Percentiles rank a stretch among this genome's conserved stretches.
phyloP scores from a whole-genome alignment of 2,797 vertebrate species.

The Setipinna tenuifilis region DNA sequence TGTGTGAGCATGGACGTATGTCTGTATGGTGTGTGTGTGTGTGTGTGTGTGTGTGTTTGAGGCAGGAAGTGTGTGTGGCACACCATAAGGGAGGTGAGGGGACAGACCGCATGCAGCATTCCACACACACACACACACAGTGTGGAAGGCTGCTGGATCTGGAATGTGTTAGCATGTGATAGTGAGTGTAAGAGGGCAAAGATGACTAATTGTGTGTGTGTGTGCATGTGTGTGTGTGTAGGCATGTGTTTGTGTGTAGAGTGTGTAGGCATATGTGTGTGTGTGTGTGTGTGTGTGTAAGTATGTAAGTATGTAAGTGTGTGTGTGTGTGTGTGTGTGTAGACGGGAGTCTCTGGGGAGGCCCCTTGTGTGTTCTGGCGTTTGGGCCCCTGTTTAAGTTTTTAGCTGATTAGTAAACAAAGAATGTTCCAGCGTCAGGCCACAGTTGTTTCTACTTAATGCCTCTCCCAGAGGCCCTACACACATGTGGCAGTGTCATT shows the following conservation, averaged over 20 bases:
- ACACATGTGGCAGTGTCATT: neutral
- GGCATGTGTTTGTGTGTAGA: constrained; percentile 42
- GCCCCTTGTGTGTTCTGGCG: constrained; percentile 21
- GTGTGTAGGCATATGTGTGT: constrained; percentile 22
- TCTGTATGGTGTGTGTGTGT: no score
- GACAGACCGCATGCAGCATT: constrained; percentile 26
- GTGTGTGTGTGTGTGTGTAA: constrained; percentile 2
- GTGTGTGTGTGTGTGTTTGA: neutral
- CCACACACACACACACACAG: constrained; percentile 27
- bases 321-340: neutral
- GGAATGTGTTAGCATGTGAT: constrained; percentile 54
- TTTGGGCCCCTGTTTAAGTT: constrained; percentile 48
- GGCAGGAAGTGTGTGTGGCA: constrained; percentile 5
- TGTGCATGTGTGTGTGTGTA: constrained; percentile 35
- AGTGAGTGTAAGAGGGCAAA: constrained; percentile 41
- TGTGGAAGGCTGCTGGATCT: constrained; percentile 40
- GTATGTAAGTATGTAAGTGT: constrained; percentile 42
- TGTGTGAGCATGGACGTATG: no score
- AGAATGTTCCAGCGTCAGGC: constrained; percentile 61
- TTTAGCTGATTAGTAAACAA: constrained; percentile 57
- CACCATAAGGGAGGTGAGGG: neutral
- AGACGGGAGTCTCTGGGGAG: neutral
- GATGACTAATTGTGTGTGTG: constrained; percentile 45
- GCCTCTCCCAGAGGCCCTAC: neutral
- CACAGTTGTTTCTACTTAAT: constrained; percentile 64